Percentiles rank a stretch among this genome's conserved stretches.
phyloP scores from a whole-genome alignment of 2,797 vertebrate genomes.

The Ispidina lecontei region DNA sequence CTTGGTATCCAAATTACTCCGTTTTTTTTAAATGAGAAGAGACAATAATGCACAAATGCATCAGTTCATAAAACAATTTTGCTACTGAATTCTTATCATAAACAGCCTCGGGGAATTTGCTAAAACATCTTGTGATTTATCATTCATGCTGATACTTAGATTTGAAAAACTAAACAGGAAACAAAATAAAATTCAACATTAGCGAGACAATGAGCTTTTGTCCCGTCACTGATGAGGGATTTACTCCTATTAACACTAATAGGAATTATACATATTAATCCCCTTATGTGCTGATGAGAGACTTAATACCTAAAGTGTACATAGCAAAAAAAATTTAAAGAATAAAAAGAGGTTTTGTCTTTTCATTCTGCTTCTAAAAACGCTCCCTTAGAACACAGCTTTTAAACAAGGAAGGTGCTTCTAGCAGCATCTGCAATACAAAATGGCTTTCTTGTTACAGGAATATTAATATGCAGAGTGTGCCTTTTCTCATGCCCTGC shows the following conservation, averaged over 20 bases:
- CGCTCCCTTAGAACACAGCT: background rate
- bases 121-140: constrained; percentile 15
- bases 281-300: constrained; percentile 3
- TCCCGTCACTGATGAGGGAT: constrained; percentile 17
- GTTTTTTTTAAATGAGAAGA: constrained; percentile 31
- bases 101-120: background rate
- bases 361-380: constrained; percentile 5
- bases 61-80: constrained; percentile 6
- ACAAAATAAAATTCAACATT: background rate
- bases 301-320: background rate
- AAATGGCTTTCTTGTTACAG: background rate
- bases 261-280: constrained; percentile 41
- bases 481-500: background rate
- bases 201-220: constrained; percentile 26
- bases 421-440: background rate
- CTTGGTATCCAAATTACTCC: constrained; percentile 11
- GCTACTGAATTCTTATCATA: background rate
- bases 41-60: background rate
- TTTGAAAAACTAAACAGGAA: constrained; percentile 26
- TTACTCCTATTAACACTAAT: constrained; percentile 43
- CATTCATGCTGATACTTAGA: background rate
- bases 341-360: background rate
- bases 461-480: background rate
- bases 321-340: background rate
- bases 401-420: background rate